Conservation (phyloP, 64 coral and sea anemone species). For the Orbicella faveolata region DNA sequence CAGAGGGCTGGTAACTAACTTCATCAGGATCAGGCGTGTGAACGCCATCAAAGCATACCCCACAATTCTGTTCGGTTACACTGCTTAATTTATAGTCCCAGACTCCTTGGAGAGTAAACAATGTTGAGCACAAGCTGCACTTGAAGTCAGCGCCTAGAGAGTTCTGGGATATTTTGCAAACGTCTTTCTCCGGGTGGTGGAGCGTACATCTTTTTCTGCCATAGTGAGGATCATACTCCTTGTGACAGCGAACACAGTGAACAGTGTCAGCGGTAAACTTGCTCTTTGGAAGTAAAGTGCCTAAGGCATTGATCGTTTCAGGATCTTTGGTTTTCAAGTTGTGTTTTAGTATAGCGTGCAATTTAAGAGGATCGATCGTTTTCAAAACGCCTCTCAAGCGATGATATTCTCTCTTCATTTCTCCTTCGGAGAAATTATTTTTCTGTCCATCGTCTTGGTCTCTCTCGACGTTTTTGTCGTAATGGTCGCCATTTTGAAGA, state of each 20-base stretch:
- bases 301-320: conserved; percentile 54
- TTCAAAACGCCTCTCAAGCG: conserved; percentile 66
- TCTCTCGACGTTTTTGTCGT: neutral
- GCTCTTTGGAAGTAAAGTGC: conserved; percentile 70
- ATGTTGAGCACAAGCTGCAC: conserved; percentile 62
- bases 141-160: conserved; percentile 54
- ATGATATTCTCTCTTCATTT: conserved; percentile 58
- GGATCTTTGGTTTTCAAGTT: conserved; percentile 55
- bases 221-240: conserved; percentile 72
- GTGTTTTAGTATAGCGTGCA: conserved; percentile 67
- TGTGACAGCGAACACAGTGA: conserved; percentile 93
- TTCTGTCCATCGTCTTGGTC: neutral
- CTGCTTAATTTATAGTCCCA: conserved; percentile 54
- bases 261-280: conserved; percentile 79
- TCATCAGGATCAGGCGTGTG: conserved; percentile 72
- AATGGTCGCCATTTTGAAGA: neutral
- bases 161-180: conserved; percentile 53
- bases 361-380: conserved; percentile 72
- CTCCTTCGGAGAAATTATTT: conserved; percentile 32
- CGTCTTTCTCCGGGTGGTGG: conserved; percentile 49
- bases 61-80: conserved; percentile 58
- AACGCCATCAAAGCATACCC: conserved; percentile 67
- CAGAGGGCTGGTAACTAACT: conserved; percentile 65
- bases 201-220: conserved; percentile 65
- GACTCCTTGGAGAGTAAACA: conserved; percentile 40